A percentile compares a stretch with the other conserved stretches of the same genome.
Evolutionary conservation across 2,113 vertebrate species (phyloP).

Genomic region (Trochalopteron elliotii): DNA sequence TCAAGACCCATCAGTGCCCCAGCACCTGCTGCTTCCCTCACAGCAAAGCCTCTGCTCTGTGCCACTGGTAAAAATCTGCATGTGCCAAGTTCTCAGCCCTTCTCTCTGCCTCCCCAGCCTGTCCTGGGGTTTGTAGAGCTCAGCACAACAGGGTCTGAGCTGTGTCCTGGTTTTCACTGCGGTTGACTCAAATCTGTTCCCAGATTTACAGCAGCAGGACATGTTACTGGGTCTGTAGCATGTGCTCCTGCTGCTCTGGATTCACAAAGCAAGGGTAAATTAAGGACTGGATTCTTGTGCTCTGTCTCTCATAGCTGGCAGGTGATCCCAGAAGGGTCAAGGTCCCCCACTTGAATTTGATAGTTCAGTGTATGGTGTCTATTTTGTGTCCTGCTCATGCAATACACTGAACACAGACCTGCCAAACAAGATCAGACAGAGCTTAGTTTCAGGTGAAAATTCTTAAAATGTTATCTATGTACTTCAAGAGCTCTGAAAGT

Average conservation of each 20-base stretch:
- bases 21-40: background rate
- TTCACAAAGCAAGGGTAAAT: background rate
- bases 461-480: background rate
- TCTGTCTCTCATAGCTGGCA: background rate
- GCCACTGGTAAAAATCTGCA: background rate
- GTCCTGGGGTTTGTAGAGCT: background rate
- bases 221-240: accelerated
- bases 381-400: background rate
- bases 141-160: background rate
- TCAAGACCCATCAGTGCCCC: background rate
- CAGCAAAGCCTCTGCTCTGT: background rate
- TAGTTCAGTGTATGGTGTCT: background rate
- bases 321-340: background rate
- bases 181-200: background rate
- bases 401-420: background rate
- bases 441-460: background rate
- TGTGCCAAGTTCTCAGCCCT: accelerated
- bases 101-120: background rate
- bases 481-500: background rate
- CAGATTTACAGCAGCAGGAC: background rate
- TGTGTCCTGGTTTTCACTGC: background rate
- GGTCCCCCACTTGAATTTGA: background rate
- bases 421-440: background rate
- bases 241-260: background rate
- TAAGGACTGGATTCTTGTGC: background rate